Base-by-base conservation (phyloP, 2,113 vertebrate species). In the Hystrix cristata region DNA sequence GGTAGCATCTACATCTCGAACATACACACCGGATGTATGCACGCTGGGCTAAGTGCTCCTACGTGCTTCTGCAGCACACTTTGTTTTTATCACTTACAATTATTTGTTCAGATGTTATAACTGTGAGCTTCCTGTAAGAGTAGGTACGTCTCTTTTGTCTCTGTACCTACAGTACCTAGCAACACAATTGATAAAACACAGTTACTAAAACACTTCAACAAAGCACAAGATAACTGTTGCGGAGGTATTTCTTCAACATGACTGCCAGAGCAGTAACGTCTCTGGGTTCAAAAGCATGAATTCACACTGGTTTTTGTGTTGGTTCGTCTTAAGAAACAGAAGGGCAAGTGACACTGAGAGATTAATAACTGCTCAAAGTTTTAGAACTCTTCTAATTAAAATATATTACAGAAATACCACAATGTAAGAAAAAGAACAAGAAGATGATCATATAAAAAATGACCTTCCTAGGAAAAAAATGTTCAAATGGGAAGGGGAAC, bases 331-430 rank as follows among this genome's bases (percentile, higher is more conserved):
- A 92, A 87, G 34, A 72, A 89, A 85, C 15, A 59, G 64, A 87
- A 67, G 19, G 80, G 53, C 0, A 29, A 27, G 48, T 46, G 38
- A 72, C 13, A 72, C 71, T 72, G 71, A 72, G 19, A 46, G 72
- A 67, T 65, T 43, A 84, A 5, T 84, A 62, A 80, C 34, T 57
- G 25, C 5, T 18, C 51, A 64, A 82, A 29, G 29, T 87, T 60
- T 88, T 31, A 87, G 57, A 60, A 88, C 67, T 67, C 48, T 83
- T 82, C 74, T 60, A 96, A 60, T 62, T 88, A 88, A 71, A 92
- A 85, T 21, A 62, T 53, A 8, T 48, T 72, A 74, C 29, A 83
- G 62, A 80, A 91, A 65, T 34, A 78, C 15, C 6, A 31, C 13
- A 18, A 55, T 64, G 27, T 43, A 16, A 16, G 31, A 34, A 43